Conservation (phyloP, 2,113 vertebrate species). For the Hemicordylus capensis region DNA sequence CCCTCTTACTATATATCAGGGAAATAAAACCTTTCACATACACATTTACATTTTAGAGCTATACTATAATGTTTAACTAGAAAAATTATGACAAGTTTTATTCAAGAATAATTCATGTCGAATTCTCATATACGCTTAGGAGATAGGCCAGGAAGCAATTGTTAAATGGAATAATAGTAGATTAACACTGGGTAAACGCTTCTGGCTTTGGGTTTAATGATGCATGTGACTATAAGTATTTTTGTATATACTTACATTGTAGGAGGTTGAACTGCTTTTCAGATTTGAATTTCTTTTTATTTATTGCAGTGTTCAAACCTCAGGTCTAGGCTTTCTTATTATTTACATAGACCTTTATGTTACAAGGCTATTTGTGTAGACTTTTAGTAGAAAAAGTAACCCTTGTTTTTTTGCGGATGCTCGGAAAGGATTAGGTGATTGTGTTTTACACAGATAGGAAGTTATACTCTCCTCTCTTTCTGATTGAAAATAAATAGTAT, state of each 20-base stretch:
- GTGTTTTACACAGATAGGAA: conserved; percentile 39
- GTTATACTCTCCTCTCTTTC: neutral
- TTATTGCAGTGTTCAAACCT: conserved; percentile 34
- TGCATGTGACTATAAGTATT: neutral
- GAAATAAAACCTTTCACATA: neutral
- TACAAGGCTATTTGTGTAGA: neutral
- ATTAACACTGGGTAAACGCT: neutral
- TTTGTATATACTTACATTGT: conserved; percentile 18
- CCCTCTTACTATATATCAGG: conserved; percentile 5
- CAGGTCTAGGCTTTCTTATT: conserved; percentile 19
- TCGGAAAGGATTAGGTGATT: conserved; percentile 25
- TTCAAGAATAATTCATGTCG: conserved; percentile 10
- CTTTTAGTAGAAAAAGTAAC: conserved; percentile 20
- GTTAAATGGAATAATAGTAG: conserved; percentile 1
- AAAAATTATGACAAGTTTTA: neutral
- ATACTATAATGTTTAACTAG: neutral
- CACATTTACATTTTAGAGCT: conserved; percentile 7
- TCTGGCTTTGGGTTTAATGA: neutral
- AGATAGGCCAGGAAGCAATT: conserved; percentile 27
- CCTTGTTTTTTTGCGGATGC: neutral
- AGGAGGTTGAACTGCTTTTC: neutral
- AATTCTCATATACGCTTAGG: neutral
- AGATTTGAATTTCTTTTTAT: conserved; percentile 7
- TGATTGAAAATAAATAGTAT: neutral
- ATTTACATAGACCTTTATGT: conserved; percentile 25